phyloP scores from a whole-genome alignment of 2,797 vertebrate species.

The Aldrovandia affinis region DNA sequence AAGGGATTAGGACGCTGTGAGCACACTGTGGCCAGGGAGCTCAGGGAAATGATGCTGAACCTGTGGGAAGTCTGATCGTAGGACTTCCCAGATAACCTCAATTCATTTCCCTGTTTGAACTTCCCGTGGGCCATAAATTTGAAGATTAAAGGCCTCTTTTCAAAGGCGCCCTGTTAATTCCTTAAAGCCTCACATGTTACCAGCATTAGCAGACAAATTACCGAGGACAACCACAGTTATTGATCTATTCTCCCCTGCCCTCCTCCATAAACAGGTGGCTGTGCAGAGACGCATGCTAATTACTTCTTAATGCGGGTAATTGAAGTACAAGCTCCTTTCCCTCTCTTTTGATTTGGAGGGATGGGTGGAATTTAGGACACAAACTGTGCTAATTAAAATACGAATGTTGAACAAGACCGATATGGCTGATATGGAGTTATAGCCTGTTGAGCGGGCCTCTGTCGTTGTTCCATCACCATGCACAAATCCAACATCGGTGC shows the following conservation, averaged over 20 bases:
- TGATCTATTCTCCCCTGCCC: neutral
- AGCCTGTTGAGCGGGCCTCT: too few relatives aligned
- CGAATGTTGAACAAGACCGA: too few relatives aligned
- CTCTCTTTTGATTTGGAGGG: neutral
- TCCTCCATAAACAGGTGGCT: neutral
- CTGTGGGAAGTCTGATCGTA: neutral
- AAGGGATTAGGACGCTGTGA: neutral
- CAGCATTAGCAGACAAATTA: neutral
- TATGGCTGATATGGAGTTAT: too few relatives aligned
- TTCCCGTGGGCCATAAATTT: neutral
- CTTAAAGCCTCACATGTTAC: neutral
- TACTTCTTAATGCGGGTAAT: neutral
- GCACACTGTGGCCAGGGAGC: neutral
- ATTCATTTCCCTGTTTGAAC: neutral
- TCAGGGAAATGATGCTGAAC: neutral
- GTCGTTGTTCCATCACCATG: too few relatives aligned
- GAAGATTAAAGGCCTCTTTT: neutral
- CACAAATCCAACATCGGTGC: too few relatives aligned
- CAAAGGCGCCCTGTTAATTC: neutral
- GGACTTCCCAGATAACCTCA: neutral
- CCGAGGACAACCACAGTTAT: neutral
- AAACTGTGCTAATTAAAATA: neutral
- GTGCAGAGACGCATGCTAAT: neutral
- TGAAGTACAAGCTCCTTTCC: neutral
- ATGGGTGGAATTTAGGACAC: neutral